Evolutionary conservation across 2,888 invertebrate species (phyloP).

Genomic region (Bombylius major): DNA sequence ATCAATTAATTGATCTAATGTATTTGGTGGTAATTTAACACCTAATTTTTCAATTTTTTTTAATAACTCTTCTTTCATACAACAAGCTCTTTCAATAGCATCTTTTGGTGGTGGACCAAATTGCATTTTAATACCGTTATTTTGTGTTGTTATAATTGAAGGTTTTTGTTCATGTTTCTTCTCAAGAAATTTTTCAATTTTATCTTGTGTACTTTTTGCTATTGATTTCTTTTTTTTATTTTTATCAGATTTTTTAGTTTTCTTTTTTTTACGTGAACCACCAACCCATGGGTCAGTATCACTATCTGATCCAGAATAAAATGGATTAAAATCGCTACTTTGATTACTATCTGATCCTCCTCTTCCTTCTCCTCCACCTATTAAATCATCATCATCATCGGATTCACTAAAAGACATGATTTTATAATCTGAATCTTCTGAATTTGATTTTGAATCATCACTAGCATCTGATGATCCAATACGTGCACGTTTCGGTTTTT

Average conservation of each 20-base stretch:
- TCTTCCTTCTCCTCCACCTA: no score
- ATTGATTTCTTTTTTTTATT: constrained; percentile 40
- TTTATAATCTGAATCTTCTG: constrained; percentile 31
- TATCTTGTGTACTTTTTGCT: constrained; percentile 59
- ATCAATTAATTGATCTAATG: constrained; percentile 95
- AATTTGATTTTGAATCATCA: constrained; percentile 41
- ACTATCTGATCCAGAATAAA: constrained; percentile 70
- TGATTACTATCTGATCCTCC: constrained; percentile 40
- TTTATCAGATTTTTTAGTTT: constrained; percentile 40
- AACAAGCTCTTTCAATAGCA: constrained; percentile 77
- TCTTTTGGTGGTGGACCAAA: constrained; percentile 57
- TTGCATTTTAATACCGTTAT: constrained; percentile 31
- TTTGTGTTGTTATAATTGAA: constrained; percentile 23
- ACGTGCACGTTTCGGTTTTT: constrained; percentile 40
- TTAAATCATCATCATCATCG: constrained; percentile 40
- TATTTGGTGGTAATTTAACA: constrained; percentile 84
- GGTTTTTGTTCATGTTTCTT: constrained; percentile 35
- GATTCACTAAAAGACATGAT: constrained; percentile 29
- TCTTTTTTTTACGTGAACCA: constrained; percentile 51
- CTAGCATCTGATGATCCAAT: constrained; percentile 52
- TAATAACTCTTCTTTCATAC: constrained; percentile 86
- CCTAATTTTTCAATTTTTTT: constrained; percentile 76
- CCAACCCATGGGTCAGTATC: constrained; percentile 75
- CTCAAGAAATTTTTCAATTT: constrained; percentile 56
- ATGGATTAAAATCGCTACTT: constrained; percentile 87